Evolutionary conservation across 2,888 invertebrate species (phyloP).

Genomic region (Hirtodrosophila alboralis): DNA sequence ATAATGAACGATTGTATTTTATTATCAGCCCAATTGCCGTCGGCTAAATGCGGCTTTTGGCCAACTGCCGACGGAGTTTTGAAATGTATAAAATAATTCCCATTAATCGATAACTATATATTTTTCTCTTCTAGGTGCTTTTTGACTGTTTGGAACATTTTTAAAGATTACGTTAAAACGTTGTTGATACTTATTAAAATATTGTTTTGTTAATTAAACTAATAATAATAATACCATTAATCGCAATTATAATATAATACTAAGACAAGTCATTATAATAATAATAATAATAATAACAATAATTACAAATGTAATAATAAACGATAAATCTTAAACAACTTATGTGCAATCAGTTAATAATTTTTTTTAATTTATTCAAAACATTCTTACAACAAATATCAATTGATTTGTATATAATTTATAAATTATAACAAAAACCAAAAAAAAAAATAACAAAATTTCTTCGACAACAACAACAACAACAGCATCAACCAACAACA

Average conservation of each 20-base stretch:
- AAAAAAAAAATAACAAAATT: slow-evolving; percentile 44
- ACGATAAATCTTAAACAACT: slow-evolving; percentile 46
- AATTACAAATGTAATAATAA: slow-evolving; percentile 59
- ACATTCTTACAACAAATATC: slow-evolving; percentile 42
- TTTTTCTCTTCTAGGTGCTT: slow-evolving; percentile 81
- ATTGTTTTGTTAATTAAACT: slow-evolving; percentile 80
- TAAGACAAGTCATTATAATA: slow-evolving; percentile 51
- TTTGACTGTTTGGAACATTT: slow-evolving; percentile 85
- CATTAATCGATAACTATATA: slow-evolving; percentile 21
- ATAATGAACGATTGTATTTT: slow-evolving; percentile 3
- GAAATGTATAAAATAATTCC: not conserved
- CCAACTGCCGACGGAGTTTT: slow-evolving; percentile 37
- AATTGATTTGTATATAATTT: slow-evolving; percentile 64
- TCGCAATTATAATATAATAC: slow-evolving; percentile 48
- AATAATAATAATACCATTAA: slow-evolving; percentile 49
- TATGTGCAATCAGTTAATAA: slow-evolving; percentile 75
- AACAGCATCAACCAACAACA: slow-evolving; percentile 48
- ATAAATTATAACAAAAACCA: slow-evolving; percentile 27
- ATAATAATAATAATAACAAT: slow-evolving; percentile 56
- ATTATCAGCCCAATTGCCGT: slow-evolving; percentile 22
- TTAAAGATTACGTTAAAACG: slow-evolving; percentile 84
- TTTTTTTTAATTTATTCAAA: slow-evolving; percentile 61
- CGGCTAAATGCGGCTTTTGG: slow-evolving; percentile 18
- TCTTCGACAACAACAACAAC: slow-evolving; percentile 58
- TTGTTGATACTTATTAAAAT: slow-evolving; percentile 83